Percentiles rank a stretch among this genome's conserved stretches.
Evolutionary conservation across 2,888 invertebrate genomes (phyloP).

Genomic region (Lithophane semibrunnea): DNA sequence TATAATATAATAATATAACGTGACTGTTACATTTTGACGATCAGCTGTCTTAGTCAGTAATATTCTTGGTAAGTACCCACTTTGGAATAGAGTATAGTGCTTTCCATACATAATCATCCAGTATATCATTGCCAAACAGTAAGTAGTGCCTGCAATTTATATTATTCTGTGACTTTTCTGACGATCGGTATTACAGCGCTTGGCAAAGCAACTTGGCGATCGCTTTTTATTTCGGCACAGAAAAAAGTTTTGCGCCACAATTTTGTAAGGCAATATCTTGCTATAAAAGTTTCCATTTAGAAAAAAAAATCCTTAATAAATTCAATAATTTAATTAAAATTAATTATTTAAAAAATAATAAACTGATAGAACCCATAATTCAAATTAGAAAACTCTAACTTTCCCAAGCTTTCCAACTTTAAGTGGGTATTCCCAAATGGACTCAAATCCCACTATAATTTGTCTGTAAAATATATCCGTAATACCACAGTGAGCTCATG

Average conservation of each 20-base stretch:
- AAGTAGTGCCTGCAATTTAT: constrained; percentile 3
- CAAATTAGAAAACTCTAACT: constrained; percentile 23
- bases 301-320: neutral
- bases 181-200: neutral
- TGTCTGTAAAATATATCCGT: constrained; percentile 56
- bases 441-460: constrained; percentile 56
- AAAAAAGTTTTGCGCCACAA: neutral
- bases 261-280: neutral
- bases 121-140: constrained; percentile 19
- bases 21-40: constrained; percentile 42
- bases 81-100: constrained; percentile 20
- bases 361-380: neutral
- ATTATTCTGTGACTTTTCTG: neutral
- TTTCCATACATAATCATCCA: constrained; percentile 14
- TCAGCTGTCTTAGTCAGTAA: constrained; percentile 33
- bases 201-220: neutral
- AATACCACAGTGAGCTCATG: constrained; percentile 56
- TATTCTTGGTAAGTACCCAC: constrained; percentile 36
- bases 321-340: neutral
- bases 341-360: neutral
- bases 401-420: neutral
- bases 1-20: constrained; percentile 39
- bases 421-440: constrained; percentile 35
- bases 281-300: neutral
- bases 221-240: neutral